Evolutionary conservation across 2,888 invertebrate genomes (phyloP), one percentile per base, ranked within the genome.

Genomic region (Lordiphosa fenestrarum): DNA sequence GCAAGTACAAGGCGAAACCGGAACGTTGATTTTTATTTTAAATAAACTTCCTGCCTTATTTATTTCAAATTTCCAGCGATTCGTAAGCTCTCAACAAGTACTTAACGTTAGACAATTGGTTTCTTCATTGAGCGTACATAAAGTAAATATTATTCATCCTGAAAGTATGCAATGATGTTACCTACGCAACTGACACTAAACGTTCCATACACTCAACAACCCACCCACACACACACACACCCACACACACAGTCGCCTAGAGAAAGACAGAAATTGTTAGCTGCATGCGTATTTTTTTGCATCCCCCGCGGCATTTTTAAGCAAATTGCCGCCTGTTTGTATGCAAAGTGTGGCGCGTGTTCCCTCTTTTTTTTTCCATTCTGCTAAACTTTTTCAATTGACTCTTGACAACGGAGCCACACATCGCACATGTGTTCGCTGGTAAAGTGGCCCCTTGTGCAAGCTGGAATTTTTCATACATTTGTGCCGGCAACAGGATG

Each of bases 351-450:
- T 38, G 23, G 35, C 47, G 10, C 39, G 33, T 44, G 15, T 15
- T 15, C 15, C 15, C 15, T 15, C 15, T 15, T 15, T 15, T 15
- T 49, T 41, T 30, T 60, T 62, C 60, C 60, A 57, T 56, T 63
- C 48, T 53, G 63, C 56, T 74, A 62, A 76, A 76, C 71, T 74
- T 80, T 81, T 73, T 78, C 78, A 82, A 80, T 82, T 81, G 78
- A 76, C 78, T 76, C 73, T 72, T 72, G 62, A 66, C 76, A 64
- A 54, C 64, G 65, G 33, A 59, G 54, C 52, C 52, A 12, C 40
- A 47, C 37, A 38, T 21, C 35, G 23, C 38, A 37, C 40, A 25
- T 40, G 23, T 36, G 53, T 53, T 53, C 61, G 66, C 51, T 19
- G 57, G 58, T 60, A 59, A 80, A 80, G 76, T 76, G 76, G 66